Evolutionary conservation across 1,140 invertebrate species (phyloP).

Genomic region (Hyphantria cunea): DNA sequence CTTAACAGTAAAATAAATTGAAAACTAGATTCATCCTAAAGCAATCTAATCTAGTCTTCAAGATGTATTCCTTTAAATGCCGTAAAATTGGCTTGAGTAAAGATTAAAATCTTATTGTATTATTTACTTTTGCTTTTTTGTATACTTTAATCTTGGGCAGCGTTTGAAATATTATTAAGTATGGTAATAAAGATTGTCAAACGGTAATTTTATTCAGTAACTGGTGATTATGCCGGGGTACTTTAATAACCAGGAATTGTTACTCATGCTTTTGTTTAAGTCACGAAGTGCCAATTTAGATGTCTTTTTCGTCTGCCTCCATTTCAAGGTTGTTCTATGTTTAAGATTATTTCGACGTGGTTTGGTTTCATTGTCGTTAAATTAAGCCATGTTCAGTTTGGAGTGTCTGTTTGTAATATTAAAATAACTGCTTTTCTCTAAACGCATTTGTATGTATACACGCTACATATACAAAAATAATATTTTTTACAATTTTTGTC

Average conservation of each 20-base stretch:
- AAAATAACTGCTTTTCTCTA: too few species aligned
- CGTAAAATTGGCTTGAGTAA: conserved; percentile 2
- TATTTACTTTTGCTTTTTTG: conserved; percentile 26
- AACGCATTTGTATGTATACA: too few species aligned
- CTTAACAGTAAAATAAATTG: conserved; percentile 1
- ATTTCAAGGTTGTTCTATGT: not conserved
- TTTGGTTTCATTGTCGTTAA: not conserved
- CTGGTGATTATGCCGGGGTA: conserved; percentile 19
- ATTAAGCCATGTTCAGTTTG: not conserved
- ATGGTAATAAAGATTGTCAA: conserved; percentile 28
- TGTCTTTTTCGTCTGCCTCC: conserved; percentile 10
- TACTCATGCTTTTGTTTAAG: conserved; percentile 19
- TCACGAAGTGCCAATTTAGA: conserved; percentile 16
- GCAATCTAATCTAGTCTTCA: not conserved
- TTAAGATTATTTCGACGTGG: not conserved
- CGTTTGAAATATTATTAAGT: conserved; percentile 26
- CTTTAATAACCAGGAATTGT: conserved; percentile 29
- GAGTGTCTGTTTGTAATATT: too few species aligned
- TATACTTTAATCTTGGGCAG: conserved; percentile 5
- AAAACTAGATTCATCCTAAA: conserved; percentile 1
- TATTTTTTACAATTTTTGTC: too few species aligned
- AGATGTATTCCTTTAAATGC: conserved; percentile 4
- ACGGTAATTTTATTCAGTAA: conserved; percentile 36
- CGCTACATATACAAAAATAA: too few species aligned
- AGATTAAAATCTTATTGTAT: conserved; percentile 19